These are phyloP conservation scores for Megaceryle torquata DNA, from an alignment of 2,113 vertebrate species.

Conservation along the genomic window DNA sequence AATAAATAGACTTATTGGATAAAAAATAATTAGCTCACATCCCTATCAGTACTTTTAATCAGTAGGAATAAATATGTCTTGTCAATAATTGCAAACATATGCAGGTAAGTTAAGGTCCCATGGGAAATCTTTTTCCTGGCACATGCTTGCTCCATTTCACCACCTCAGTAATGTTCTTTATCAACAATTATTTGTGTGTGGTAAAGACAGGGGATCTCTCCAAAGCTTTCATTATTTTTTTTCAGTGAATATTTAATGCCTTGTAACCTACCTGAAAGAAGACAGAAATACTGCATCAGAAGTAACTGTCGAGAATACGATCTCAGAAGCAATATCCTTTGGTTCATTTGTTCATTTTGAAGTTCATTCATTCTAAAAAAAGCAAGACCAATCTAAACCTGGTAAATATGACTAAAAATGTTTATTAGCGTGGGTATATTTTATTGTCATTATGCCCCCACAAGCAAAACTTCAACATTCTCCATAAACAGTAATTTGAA, in stretches of 20 bases:
- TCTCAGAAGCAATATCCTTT: not conserved
- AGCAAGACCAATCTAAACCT: not conserved
- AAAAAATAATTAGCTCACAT: not conserved
- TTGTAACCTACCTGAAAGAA: not conserved
- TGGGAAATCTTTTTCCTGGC: not conserved
- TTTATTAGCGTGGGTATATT: not conserved
- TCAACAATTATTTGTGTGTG: not conserved
- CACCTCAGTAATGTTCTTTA: not conserved
- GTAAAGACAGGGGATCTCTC: not conserved
- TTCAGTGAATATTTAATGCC: not conserved
- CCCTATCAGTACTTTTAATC: not conserved
- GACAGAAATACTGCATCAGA: not conserved
- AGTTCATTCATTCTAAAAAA: not conserved
- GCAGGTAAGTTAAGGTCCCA: not conserved
- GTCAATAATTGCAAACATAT: not conserved
- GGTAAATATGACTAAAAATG: not conserved
- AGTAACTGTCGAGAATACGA: not conserved
- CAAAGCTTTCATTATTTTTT: not conserved
- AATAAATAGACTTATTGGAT: not conserved
- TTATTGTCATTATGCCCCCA: not conserved
- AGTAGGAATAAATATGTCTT: not conserved
- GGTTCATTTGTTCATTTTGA: not conserved
- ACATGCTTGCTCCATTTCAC: not conserved
- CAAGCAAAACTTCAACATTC: not conserved
- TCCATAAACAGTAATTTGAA: constrained; percentile 37